A percentile compares a stretch with the other conserved stretches of the same genome.
Evolutionary conservation across 2,113 vertebrate species (phyloP).

Genomic region (Gadus chalcogrammus): DNA sequence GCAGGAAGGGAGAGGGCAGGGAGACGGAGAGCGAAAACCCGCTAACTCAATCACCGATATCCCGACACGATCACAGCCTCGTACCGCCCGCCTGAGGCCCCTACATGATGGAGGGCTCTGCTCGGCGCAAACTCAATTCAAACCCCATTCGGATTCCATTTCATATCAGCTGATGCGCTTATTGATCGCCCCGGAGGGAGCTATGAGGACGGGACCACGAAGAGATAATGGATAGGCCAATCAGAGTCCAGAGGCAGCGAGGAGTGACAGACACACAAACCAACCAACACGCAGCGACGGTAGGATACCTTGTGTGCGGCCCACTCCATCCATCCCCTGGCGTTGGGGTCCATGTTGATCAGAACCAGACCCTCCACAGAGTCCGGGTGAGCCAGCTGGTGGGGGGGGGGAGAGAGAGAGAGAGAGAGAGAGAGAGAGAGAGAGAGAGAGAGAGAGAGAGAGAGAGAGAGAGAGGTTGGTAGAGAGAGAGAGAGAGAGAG

Average conservation of each 20-base stretch:
- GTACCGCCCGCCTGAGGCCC: too few species aligned
- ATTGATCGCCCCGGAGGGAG: too few species aligned
- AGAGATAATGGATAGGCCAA: not conserved
- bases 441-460: conserved; percentile 1
- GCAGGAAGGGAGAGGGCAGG: not conserved
- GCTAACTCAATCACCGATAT: too few species aligned
- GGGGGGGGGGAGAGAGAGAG: too few species aligned
- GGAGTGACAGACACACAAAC: not conserved
- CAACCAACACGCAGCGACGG: not conserved
- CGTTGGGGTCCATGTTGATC: conserved; percentile 85
- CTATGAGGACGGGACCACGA: not conserved
- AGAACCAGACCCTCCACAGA: conserved; percentile 88
- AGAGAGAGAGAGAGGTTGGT: not conserved
- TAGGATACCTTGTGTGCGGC: conserved; percentile 83
- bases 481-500: too few species aligned
- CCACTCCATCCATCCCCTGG: conserved; percentile 92
- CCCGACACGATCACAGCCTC: too few species aligned
- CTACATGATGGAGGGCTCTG: too few species aligned
- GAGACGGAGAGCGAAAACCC: too few species aligned
- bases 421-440: conserved; percentile 9
- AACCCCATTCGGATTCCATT: too few species aligned
- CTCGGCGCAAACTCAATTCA: too few species aligned
- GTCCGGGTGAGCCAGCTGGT: conserved; percentile 79
- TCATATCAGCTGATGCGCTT: too few species aligned
- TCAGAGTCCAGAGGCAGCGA: too few species aligned